Evolutionary conservation across 2,888 invertebrate genomes (phyloP), one percentile per base, ranked within the genome.

Genomic region (Caenorhabditis sp.): DNA sequence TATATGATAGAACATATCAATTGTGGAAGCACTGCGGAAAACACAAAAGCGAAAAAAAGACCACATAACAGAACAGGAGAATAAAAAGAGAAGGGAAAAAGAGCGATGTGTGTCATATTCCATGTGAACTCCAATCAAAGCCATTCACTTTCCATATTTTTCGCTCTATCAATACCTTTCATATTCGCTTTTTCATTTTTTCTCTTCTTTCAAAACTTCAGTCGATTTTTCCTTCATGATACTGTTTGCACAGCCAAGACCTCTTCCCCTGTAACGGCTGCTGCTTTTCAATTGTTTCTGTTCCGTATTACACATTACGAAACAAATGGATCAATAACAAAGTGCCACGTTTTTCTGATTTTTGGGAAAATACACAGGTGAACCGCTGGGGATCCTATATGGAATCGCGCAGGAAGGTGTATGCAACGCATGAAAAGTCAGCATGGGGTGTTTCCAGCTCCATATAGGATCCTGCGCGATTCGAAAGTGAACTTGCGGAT

Each of bases 101-200:
- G 12, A 26, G 38, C 6, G 12, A 38, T 38, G 38, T 38, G 24
- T 26, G 31, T 58, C 41, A 58, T 70, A 58, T 58, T 70, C 47
- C 44, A 70, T 58, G 70, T 19, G 70, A 68, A 70, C n/a, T 41
- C 26, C 38, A 56, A 44, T 28, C 19, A 58, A 56, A 41, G 14
- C 56, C 24, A 70, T 28, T 31, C 63, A 4, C 35, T 47, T n/a
- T 47, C 19, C n/a, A 19, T 19, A 7, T 47, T 47, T 47, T 47
- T 19, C 6, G 5, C 10, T 47, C 38, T 26, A 28, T 14, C 19
- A 44, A 56, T 7, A 24, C 56, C 19, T 47, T 19, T 19, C 38
- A 58, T 26, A n/a, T 51, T 19, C n/a, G 10, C 63, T 14, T 12
- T 24, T 24, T 47, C 2, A 16, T 16, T 26, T 47, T 64, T 47